Conservation (phyloP, 2,888 invertebrate species). For the Lasioglossum morio region DNA sequence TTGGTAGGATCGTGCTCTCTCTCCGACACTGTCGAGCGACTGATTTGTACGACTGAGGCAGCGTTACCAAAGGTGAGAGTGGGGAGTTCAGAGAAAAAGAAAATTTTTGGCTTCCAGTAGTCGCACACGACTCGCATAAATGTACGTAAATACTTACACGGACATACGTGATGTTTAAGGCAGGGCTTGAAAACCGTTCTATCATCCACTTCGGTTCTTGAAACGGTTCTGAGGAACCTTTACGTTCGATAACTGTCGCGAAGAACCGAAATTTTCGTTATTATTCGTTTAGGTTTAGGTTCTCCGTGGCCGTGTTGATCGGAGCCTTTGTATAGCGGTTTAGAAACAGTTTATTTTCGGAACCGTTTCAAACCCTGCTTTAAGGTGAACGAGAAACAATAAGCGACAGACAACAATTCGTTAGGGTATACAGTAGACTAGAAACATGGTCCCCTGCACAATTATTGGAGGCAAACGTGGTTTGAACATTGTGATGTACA, state of each 20-base stretch:
- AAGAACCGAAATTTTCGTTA: neutral
- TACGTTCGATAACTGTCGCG: neutral
- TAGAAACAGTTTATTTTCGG: slow-evolving; percentile 3
- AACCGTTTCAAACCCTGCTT: neutral
- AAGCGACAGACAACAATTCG: slow-evolving; percentile 23
- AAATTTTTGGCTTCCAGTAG: slow-evolving; percentile 47
- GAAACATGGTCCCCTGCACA: slow-evolving; percentile 41
- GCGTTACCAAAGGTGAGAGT: slow-evolving; percentile 56
- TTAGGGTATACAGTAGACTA: slow-evolving; percentile 46
- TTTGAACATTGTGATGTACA: slow-evolving; percentile 64
- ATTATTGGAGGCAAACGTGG: slow-evolving; percentile 17
- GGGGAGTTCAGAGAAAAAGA: slow-evolving; percentile 20
- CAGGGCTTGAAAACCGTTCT: neutral
- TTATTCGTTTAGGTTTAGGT: neutral
- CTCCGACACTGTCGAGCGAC: slow-evolving; percentile 25
- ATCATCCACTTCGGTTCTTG: neutral
- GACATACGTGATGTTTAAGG: neutral
- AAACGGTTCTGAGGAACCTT: neutral
- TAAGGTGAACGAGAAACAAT: slow-evolving; percentile 16
- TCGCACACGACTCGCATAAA: slow-evolving; percentile 13
- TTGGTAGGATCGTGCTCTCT: slow-evolving; percentile 27
- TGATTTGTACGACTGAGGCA: slow-evolving; percentile 50
- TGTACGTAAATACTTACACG: neutral
- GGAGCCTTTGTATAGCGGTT: neutral
- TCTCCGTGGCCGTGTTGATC: neutral